These are phyloP conservation scores for Yponomeuta cagnagella DNA, from an alignment of 2,888 invertebrate genomes.

Conservation along the genomic window DNA sequence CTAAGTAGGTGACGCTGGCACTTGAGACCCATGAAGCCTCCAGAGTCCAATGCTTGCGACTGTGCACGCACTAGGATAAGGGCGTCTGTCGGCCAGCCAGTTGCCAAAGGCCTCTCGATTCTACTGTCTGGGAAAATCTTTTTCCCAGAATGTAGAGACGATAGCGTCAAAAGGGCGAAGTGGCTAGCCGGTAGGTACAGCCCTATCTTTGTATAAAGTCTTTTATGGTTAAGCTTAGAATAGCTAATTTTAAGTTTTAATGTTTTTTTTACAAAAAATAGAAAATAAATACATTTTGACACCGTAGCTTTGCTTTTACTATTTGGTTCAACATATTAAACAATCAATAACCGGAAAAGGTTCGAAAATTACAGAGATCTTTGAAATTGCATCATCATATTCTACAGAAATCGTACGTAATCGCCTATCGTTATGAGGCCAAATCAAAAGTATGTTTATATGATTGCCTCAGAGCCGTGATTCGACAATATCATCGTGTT, in stretches of 20 bases:
- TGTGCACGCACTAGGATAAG: conserved; percentile 69
- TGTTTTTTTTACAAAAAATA: conserved; percentile 62
- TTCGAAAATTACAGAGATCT: neutral
- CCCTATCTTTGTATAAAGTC: conserved; percentile 71
- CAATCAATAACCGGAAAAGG: neutral
- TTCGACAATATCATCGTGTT: neutral
- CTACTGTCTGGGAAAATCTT: neutral
- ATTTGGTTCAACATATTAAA: neutral
- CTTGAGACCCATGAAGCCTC: conserved; percentile 35
- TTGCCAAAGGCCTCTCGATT: conserved; percentile 32
- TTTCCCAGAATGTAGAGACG: neutral
- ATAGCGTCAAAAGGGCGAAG: conserved; percentile 40
- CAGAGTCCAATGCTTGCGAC: conserved; percentile 66
- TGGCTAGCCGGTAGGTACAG: conserved; percentile 60
- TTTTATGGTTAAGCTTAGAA: conserved; percentile 56
- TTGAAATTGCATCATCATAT: neutral
- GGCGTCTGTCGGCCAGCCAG: conserved; percentile 45
- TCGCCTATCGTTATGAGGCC: neutral
- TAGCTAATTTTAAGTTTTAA: conserved; percentile 57
- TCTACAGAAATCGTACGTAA: neutral
- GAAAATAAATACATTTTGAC: conserved; percentile 74
- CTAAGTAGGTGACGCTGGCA: conserved; percentile 68
- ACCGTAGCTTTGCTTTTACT: conserved; percentile 48
- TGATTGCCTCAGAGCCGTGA: neutral
- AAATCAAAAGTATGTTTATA: conserved; percentile 9